Conservation (phyloP, 2,113 vertebrate species). For the Ariopsis seemanni region DNA sequence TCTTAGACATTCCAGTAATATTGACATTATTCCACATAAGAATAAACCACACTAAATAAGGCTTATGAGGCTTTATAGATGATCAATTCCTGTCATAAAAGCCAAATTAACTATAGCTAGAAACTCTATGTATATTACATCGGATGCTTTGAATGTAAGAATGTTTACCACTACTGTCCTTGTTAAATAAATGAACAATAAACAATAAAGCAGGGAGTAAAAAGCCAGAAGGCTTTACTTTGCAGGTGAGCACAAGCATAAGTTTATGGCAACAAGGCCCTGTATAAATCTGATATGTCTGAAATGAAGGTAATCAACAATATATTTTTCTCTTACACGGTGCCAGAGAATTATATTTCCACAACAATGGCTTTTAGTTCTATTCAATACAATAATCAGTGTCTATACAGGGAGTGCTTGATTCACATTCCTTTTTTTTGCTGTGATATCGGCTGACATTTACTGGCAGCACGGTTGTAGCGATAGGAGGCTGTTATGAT, state of each 20-base stretch:
- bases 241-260: conserved; percentile 63
- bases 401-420: conserved; percentile 33
- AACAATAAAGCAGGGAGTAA: conserved; percentile 49
- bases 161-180: not conserved
- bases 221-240: conserved; percentile 56
- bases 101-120: not conserved
- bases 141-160: not conserved
- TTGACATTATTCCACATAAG: not conserved
- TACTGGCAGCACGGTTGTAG: conserved; percentile 28
- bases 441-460: conserved; percentile 43
- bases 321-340: conserved; percentile 62
- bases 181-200: conserved; percentile 60
- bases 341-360: conserved; percentile 65
- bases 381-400: conserved; percentile 62
- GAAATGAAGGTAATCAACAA: conserved; percentile 70
- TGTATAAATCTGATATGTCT: conserved; percentile 66
- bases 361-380: conserved; percentile 65
- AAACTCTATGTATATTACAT: not conserved
- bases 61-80: not conserved
- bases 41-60: not conserved
- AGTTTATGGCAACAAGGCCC: conserved; percentile 44
- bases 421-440: conserved; percentile 17
- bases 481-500: conserved; percentile 30
- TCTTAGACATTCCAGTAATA: not conserved
- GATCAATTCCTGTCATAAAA: not conserved